Evolutionary conservation across 2,888 invertebrate species (phyloP).

Genomic region (Caenorhabditis macrosperma): DNA sequence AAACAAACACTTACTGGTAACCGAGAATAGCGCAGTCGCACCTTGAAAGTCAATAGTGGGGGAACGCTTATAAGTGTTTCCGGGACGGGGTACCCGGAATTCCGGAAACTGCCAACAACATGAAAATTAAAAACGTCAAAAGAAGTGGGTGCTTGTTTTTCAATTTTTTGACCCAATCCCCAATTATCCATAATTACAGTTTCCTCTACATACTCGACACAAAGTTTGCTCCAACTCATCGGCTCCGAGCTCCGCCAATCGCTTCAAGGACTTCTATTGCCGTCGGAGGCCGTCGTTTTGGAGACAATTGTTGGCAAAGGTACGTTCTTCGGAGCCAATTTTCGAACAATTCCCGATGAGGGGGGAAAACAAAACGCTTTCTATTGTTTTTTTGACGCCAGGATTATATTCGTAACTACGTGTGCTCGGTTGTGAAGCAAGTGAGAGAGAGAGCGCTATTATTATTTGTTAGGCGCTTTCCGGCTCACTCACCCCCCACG

Average conservation of each 20-base stretch:
- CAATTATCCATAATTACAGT: conserved; percentile 55
- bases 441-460: conserved; percentile 8
- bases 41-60: no score
- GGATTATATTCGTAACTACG: not conserved
- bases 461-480: conserved; percentile 11
- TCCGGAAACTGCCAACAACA: no score
- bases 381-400: conserved; percentile 19
- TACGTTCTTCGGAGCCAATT: conserved; percentile 16
- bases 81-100: no score
- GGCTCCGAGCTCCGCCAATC: conserved; percentile 65
- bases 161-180: not conserved
- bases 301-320: conserved; percentile 79
- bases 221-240: conserved; percentile 64
- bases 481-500: not conserved
- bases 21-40: no score
- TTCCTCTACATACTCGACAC: conserved; percentile 66
- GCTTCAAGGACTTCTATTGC: conserved; percentile 70
- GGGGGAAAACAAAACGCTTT: not conserved
- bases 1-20: no score
- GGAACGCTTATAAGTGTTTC: no score
- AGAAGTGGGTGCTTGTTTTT: conserved; percentile 15
- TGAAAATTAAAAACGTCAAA: conserved; percentile 27
- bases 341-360: no score
- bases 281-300: conserved; percentile 72
- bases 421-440: no score